Base-by-base conservation (phyloP, 1,140 invertebrate species). In the Brevipalpus yothersi region DNA sequence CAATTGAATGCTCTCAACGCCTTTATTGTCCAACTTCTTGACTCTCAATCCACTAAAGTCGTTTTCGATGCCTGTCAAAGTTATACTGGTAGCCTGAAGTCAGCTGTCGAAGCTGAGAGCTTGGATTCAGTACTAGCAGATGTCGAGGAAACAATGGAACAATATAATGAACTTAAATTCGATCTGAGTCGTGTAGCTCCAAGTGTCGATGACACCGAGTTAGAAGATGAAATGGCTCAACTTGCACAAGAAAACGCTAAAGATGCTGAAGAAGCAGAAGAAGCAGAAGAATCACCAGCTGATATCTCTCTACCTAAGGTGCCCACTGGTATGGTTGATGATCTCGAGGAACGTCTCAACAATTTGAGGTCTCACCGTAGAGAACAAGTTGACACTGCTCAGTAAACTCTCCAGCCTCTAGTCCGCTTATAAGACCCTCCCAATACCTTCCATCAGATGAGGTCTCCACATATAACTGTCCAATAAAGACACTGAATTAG, bases 1-100 rank as follows among this genome's bases (percentile, higher is more conserved):
- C 58, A 59, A 55, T 41, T 62, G 13, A 58, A 62, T 51, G 59
- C 59, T 56, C 53, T 62, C 13, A 43, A 62, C 11, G 11, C 45
- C n/a, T 11, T 62, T 19, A 41, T 15, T 19, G 19, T 41, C 3
- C 58, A 62, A 57, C 49, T 62, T 42, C 11, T 56, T 17, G 57
- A 62, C n/a, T 13, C 57, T 21, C n/a, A 43, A 21, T 62, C 61
- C 0, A 49, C 55, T 7, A 31, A 59, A 47, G 12, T 49, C 4
- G 45, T 62, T 41, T 12, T 60, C 10, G 9, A 56, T 40, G 58
- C 61, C n/a, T 60, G 53, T 19, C 41, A 55, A 41, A 47, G 31
- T 23, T 47, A 21, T 21, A 40, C 47, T 42, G 61, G 56, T 49
- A 53, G 41, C 15, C 21, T 62, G 10, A 62, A 62, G 40, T n/a